These are phyloP conservation scores for Drosophila pseudoananassae DNA, from an alignment of 1,140 invertebrate species.

Conservation along the genomic window DNA sequence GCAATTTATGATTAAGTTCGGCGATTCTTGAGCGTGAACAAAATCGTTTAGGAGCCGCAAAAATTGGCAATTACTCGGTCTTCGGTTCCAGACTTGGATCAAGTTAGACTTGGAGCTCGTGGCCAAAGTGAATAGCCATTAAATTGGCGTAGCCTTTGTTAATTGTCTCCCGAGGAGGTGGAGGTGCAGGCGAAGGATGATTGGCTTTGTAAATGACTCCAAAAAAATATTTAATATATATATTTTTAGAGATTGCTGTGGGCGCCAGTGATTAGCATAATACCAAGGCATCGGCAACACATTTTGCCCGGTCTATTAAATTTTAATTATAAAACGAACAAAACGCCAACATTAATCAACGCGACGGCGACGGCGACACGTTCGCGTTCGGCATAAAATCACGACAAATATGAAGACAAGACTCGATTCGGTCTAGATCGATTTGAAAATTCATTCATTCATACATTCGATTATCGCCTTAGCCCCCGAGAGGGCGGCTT, in stretches of 20 bases:
- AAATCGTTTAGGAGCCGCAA: slow-evolving; percentile 63
- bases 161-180: neutral
- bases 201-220: slow-evolving; percentile 39
- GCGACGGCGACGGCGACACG: slow-evolving; percentile 12
- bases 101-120: slow-evolving; percentile 20
- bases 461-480: slow-evolving; percentile 8
- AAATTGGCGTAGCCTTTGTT: slow-evolving; percentile 41
- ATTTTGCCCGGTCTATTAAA: slow-evolving; percentile 48
- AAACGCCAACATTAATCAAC: slow-evolving; percentile 52
- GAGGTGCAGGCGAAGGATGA: slow-evolving; percentile 5
- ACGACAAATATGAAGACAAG: slow-evolving; percentile 43
- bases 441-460: slow-evolving; percentile 52
- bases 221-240: slow-evolving; percentile 5
- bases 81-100: slow-evolving; percentile 30
- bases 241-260: slow-evolving; percentile 32
- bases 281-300: slow-evolving; percentile 43
- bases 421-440: slow-evolving; percentile 37
- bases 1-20: slow-evolving; percentile 62
- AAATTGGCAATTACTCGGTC: slow-evolving; percentile 68
- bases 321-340: slow-evolving; percentile 54
- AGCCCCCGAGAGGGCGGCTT: slow-evolving; percentile 57
- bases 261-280: slow-evolving; percentile 54
- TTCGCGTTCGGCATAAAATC: slow-evolving; percentile 19
- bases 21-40: slow-evolving; percentile 65
- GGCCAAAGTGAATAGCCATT: slow-evolving; percentile 39